phyloP scores from a whole-genome alignment of 2,113 vertebrate species.

The Calcarius ornatus region DNA sequence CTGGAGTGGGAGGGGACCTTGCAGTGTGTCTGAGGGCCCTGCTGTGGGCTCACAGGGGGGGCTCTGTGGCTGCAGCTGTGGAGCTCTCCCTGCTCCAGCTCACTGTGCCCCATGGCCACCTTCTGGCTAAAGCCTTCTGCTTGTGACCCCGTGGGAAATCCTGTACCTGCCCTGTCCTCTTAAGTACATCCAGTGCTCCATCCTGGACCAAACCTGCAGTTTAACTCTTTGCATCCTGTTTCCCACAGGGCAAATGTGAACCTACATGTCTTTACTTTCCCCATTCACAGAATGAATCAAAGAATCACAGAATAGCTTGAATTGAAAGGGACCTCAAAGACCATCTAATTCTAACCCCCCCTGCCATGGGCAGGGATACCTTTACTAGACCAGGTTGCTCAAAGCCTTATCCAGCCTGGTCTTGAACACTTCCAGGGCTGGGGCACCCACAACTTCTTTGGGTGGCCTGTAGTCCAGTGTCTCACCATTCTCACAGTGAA shows the following conservation, averaged over 20 bases:
- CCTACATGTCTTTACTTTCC: neutral
- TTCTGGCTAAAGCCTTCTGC: neutral
- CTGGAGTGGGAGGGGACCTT: neutral
- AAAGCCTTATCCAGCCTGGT: neutral
- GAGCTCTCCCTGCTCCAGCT: neutral
- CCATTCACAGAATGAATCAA: neutral
- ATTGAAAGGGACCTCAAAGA: neutral
- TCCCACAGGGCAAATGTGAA: neutral
- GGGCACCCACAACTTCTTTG: neutral
- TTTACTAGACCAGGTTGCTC: neutral
- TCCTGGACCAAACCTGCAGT: neutral
- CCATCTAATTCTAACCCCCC: neutral
- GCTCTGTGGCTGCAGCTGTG: neutral
- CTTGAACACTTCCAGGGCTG: neutral
- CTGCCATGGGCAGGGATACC: neutral
- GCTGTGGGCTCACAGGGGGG: neutral
- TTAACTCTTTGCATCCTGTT: neutral
- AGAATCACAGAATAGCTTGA: neutral
- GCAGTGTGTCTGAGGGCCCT: neutral
- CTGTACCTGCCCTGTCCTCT: neutral
- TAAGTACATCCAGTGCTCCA: neutral
- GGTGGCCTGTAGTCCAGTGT: neutral
- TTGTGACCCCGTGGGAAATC: neutral
- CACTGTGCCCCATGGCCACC: neutral
- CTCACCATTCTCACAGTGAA: neutral